Evolutionary conservation across 2,113 vertebrate genomes (phyloP).

Genomic region (Carettochelys insculpta): DNA sequence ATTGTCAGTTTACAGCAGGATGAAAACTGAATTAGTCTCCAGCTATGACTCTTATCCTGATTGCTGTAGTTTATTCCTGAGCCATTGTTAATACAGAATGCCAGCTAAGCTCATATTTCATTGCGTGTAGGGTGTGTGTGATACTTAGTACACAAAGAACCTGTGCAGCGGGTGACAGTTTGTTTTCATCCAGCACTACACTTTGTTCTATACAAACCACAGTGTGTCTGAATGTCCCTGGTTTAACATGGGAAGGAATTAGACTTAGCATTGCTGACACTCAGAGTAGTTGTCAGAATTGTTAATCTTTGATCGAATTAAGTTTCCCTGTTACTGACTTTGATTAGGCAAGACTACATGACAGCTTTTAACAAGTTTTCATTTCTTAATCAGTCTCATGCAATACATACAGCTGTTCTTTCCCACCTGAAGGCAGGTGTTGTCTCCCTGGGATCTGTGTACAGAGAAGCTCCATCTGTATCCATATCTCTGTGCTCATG

Average conservation of each 20-base stretch:
- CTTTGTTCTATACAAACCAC: slow-evolving; percentile 12
- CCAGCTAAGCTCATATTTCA: slow-evolving; percentile 2
- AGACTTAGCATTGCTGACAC: slow-evolving; percentile 18
- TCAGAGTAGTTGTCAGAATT: slow-evolving; percentile 46
- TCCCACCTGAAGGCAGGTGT: slow-evolving; percentile 30
- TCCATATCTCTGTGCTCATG: not conserved
- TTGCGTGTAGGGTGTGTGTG: not conserved
- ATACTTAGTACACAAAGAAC: not conserved
- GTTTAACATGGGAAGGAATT: slow-evolving; percentile 6
- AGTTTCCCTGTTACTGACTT: slow-evolving; percentile 72
- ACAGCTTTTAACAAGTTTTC: slow-evolving; percentile 71
- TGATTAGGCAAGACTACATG: slow-evolving; percentile 71
- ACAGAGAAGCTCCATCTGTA: not conserved
- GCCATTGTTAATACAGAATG: not conserved
- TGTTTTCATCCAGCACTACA: not conserved
- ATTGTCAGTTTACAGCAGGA: slow-evolving; percentile 39
- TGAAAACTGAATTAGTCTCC: slow-evolving; percentile 25
- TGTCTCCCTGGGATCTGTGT: not conserved
- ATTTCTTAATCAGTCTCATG: slow-evolving; percentile 59
- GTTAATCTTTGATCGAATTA: slow-evolving; percentile 66
- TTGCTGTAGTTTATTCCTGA: not conserved
- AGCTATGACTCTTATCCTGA: not conserved
- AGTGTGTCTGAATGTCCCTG: not conserved
- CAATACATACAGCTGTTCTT: slow-evolving; percentile 30
- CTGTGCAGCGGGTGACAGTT: not conserved